Evolutionary conservation across 2,113 vertebrate species (phyloP), one percentile per base, ranked within the genome.

Genomic region (Oryzias celebensis): DNA sequence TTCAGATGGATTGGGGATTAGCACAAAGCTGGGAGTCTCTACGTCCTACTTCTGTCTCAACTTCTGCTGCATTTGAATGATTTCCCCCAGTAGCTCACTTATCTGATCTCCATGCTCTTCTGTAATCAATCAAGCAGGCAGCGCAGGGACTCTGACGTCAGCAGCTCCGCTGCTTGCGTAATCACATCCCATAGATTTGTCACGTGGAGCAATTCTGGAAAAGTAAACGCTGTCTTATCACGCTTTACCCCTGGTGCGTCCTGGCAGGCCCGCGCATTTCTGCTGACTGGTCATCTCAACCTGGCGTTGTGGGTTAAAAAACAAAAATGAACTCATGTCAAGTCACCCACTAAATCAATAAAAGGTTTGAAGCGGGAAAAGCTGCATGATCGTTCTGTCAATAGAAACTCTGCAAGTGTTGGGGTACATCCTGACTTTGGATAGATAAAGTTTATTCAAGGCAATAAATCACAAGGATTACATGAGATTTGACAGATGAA

Each of bases 121-220:
- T 74, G 68, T 75, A 86, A 86, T 87, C 74, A 85, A 82, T 90
- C 84, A 87, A 75, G 85, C 77, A 73, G 78, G 50, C 54, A 68
- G 62, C 15, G 17, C 44, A 80, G 55, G 56, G 41, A 53, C 43
- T 45, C 75, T 87, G 79, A 85, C 85, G 84, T 86, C 81, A 88
- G 74, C 46, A 10, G 72, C 53, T 43, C 14, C 10, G 64, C 68
- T 61, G 65, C 82, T 82, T 91, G 78, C 82, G 81, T 52, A 89
- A 88, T 73, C 57, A 51, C 47, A 57, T 72, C 71, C 62, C 60
- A 65, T 71, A 58, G 78, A 76, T 76, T 71, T 85, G 63, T 77
- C 77, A 80, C 66, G 77, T 68, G 65, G 44, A 68, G 60, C 70
- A 62, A 71, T 73, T 36, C 75, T 10, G 58, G 68, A 80, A 85